Base-by-base conservation (phyloP, 2,888 invertebrate genomes). In the Athalia circularis region DNA sequence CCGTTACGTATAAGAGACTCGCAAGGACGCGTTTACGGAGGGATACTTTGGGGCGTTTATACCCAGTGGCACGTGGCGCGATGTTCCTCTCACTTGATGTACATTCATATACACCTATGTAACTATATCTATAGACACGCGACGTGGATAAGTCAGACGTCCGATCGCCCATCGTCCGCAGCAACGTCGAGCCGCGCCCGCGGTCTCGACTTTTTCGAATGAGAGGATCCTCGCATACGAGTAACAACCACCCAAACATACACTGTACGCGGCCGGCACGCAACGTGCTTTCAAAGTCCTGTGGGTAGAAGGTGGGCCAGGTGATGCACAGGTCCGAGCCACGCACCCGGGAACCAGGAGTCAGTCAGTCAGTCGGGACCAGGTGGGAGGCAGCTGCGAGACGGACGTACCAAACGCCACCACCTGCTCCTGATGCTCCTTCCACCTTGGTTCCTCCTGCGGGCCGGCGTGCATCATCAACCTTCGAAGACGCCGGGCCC, bases 321-420 rank as follows among this genome's bases (percentile, higher is more conserved):
- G 75, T 75, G 75, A 75, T 75, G 75, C 50, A 62, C 62, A 75
- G 64, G 75, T 75, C 50, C 13, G 61, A 62, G 62, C 50, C 75
- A 75, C 75, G 75, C 75, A 75, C 75, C 50, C 62, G 62, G 75
- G 75, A 72, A 75, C 75, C 75, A 62, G 62, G 75, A 75, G 75
- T 75, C 75, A 75, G 75, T 61, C 62, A 75, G 72, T 72, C 75
- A 75, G 75, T 11, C 62, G 64, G 75, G 75, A 75, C 90, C 90
- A 90, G 90, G 89, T 90, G 90, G 89, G 89, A 89, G 90, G 89
- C 90, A 90, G 90, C 90, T 90, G 90, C 87, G 85, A 88, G 83
- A 85, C 89, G 89, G 84, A 82, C 83, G 83, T 79, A 70, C 77
- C 75, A 70, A 47, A 83, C 84, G 83, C 77, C 61, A 61, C 77